A percentile compares a stretch with the other conserved stretches of the same genome.
phyloP scores from a whole-genome alignment of 2,113 vertebrate species.

The Nesoenas mayeri region DNA sequence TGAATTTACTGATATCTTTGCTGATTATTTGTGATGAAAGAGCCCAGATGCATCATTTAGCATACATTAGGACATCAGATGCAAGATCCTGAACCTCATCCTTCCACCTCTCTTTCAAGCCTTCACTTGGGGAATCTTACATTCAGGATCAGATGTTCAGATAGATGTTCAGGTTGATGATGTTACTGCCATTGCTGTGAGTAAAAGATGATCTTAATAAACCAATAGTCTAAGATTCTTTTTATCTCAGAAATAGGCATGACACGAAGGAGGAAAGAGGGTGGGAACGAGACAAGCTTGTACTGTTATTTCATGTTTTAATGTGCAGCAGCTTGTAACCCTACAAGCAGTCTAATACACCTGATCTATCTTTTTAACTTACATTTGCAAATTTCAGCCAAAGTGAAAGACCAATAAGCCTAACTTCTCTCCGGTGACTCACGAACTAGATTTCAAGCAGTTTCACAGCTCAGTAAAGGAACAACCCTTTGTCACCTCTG shows the following conservation, averaged over 20 bases:
- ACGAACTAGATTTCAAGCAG: not conserved
- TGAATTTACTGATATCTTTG: not conserved
- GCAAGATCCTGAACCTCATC: not conserved
- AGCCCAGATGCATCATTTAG: not conserved
- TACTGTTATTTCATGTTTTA: not conserved
- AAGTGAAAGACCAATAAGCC: not conserved
- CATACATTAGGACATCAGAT: not conserved
- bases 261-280: not conserved
- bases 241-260: not conserved
- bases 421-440: not conserved
- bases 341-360: not conserved
- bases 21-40: not conserved
- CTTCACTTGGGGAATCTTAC: not conserved
- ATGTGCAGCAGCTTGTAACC: too few relatives aligned
- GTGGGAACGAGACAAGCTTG: not conserved
- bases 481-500: not conserved
- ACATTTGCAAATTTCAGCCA: not conserved
- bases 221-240: not conserved
- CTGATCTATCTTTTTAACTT: not conserved
- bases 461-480: not conserved
- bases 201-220: not conserved
- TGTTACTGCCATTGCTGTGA: not conserved
- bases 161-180: not conserved
- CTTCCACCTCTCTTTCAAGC: not conserved
- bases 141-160: too few relatives aligned